These are phyloP conservation scores for Chloroclysta siterata DNA, from an alignment of 2,888 invertebrate species.

Conservation along the genomic window DNA sequence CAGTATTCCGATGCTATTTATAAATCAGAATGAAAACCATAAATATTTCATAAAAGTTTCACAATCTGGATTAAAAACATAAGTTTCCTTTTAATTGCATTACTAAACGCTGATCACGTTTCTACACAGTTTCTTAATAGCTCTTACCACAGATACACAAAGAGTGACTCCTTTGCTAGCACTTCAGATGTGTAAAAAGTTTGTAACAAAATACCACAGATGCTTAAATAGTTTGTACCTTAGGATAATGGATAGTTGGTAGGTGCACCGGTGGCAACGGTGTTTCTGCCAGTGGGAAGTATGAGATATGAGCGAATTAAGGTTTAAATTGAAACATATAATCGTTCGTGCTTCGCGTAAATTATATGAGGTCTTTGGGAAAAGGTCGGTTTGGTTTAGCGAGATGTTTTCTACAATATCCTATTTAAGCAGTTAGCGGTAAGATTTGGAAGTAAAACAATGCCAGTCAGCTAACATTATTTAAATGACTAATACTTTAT, in stretches of 20 bases:
- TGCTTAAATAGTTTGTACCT: conserved; percentile 6
- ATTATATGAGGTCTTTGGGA: conserved; percentile 1
- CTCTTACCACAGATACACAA: conserved; percentile 47
- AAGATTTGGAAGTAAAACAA: no score
- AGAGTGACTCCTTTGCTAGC: neutral
- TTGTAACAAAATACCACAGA: conserved; percentile 2
- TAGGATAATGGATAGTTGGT: conserved; percentile 22
- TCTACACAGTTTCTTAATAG: conserved; percentile 59
- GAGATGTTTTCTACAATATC: neutral
- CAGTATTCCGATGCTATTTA: no score
- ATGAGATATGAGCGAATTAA: conserved; percentile 26
- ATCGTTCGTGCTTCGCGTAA: conserved; percentile 19
- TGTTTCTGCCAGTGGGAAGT: conserved; percentile 12
- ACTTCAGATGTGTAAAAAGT: conserved; percentile 9
- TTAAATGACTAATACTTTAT: no score
- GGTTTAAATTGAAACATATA: conserved; percentile 26
- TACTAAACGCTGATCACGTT: conserved; percentile 63
- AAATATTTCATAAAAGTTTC: conserved; percentile 16
- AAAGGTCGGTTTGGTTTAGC: neutral
- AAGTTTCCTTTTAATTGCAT: conserved; percentile 20
- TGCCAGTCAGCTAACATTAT: no score
- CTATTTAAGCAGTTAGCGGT: no score
- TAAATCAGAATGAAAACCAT: neutral
- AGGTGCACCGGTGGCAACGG: conserved; percentile 53
- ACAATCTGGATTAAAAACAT: conserved; percentile 18